These are phyloP conservation scores for Leucophenga maculata DNA, from an alignment of 2,888 invertebrate species.

Conservation along the genomic window DNA sequence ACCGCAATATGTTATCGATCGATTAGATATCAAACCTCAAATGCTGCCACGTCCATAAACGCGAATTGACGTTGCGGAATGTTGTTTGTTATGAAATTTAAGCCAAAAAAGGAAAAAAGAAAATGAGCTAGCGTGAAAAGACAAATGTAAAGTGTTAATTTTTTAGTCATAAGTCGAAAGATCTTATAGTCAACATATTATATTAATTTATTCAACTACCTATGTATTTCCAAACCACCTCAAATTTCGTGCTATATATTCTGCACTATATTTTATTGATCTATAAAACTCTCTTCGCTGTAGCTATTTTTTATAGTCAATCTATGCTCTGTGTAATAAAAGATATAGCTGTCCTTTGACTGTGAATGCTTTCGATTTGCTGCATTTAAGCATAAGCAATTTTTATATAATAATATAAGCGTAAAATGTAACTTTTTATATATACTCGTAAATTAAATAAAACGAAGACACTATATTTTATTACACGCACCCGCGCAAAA, in stretches of 20 bases:
- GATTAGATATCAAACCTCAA: slow-evolving; percentile 66
- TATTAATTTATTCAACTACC: slow-evolving; percentile 21
- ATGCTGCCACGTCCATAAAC: slow-evolving; percentile 51
- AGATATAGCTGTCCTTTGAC: no score
- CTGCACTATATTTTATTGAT: no score
- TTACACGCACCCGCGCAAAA: no score
- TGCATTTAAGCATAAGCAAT: slow-evolving; percentile 38
- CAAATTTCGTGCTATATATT: no score
- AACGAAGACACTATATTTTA: no score
- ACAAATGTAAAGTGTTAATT: background rate
- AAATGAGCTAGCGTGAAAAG: background rate
- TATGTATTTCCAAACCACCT: no score
- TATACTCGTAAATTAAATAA: slow-evolving; percentile 9
- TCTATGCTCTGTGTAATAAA: slow-evolving; percentile 13
- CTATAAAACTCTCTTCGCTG: no score
- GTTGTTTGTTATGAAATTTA: slow-evolving; percentile 20
- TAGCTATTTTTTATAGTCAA: no score
- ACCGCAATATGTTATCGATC: slow-evolving; percentile 76
- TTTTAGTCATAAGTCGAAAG: slow-evolving; percentile 7
- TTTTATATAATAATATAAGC: slow-evolving; percentile 34
- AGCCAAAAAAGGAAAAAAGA: no score
- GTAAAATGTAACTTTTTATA: slow-evolving; percentile 38
- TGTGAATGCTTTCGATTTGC: slow-evolving; percentile 4
- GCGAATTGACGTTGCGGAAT: slow-evolving; percentile 24
- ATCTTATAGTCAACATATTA: background rate